These are phyloP conservation scores for Lepidonotus clava DNA, from an alignment of 2,888 invertebrate species.

Conservation along the genomic window DNA sequence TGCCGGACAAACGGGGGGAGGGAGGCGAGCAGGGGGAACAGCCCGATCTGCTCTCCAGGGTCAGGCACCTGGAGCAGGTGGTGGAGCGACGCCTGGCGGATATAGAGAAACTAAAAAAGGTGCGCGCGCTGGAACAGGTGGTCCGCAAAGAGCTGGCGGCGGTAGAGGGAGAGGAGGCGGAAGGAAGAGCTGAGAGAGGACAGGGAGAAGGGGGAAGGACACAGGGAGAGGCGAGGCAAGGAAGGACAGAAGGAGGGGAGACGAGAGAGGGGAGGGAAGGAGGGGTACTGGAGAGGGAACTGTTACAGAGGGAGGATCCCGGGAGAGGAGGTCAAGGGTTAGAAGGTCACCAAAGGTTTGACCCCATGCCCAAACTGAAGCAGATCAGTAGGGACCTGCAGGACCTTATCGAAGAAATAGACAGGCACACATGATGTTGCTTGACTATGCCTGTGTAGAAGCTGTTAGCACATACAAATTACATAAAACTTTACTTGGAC, in stretches of 20 bases:
- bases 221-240: not conserved
- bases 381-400: conserved; percentile 36
- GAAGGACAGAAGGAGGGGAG: not conserved
- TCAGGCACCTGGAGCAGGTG: conserved; percentile 2
- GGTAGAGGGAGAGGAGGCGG: not conserved
- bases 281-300: not conserved
- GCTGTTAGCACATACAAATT: too few species aligned
- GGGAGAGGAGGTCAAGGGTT: too few species aligned
- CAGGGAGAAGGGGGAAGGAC: not conserved
- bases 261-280: not conserved
- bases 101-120: not conserved
- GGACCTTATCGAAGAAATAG: conserved; percentile 10
- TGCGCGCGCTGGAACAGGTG: not conserved
- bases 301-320: conserved; percentile 2
- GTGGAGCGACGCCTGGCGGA: conserved; percentile 9
- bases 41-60: conserved; percentile 6
- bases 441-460: too few species aligned
- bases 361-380: conserved; percentile 40
- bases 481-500: too few species aligned
- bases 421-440: conserved; percentile 1
- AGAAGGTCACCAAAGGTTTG: not conserved
- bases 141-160: not conserved
- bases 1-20: not conserved
- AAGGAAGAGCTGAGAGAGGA: not conserved
- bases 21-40: too few species aligned